Conservation (phyloP, 2,113 vertebrate species). For the Zapornia atra region DNA sequence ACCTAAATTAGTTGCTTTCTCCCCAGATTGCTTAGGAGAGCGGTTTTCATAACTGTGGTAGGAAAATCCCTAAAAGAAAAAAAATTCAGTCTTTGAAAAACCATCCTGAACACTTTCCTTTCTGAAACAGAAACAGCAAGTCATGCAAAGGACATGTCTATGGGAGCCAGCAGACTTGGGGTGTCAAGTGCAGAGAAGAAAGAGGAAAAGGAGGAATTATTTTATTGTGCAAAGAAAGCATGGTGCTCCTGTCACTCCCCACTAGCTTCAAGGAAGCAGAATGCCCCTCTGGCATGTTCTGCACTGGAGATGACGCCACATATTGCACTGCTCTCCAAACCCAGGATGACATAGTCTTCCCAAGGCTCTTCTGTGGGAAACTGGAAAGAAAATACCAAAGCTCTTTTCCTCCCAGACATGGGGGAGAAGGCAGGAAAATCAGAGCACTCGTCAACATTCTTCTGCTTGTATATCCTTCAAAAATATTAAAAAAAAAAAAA, state of each 20-base stretch:
- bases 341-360: background rate
- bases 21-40: background rate
- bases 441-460: background rate
- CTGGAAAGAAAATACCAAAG: background rate
- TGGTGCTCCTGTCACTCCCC: background rate
- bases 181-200: background rate
- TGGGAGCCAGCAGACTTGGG: background rate
- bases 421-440: background rate
- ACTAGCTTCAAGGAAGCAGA: background rate
- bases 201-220: background rate
- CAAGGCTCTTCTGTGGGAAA: background rate
- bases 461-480: background rate
- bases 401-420: background rate
- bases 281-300: background rate
- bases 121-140: background rate
- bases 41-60: background rate
- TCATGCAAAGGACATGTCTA: background rate
- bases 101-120: background rate
- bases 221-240: fast-evolving
- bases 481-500: background rate
- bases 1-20: background rate
- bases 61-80: background rate
- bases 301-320: fast-evolving
- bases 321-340: background rate
- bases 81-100: background rate